phyloP scores from a whole-genome alignment of 1,140 invertebrate genomes.

The Drosophila funebris region DNA sequence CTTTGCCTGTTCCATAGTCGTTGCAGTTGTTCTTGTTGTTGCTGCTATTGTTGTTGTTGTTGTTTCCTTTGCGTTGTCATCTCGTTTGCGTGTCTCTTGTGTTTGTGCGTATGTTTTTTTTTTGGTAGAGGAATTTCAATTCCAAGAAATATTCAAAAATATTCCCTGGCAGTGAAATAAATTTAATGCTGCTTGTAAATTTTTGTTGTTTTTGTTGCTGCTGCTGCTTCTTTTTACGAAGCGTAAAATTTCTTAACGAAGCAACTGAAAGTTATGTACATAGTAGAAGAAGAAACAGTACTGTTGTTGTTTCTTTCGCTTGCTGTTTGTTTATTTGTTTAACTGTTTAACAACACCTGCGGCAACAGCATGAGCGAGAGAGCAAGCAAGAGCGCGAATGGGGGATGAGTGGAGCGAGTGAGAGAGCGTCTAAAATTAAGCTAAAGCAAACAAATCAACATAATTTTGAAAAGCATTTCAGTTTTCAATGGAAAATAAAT shows the following conservation, averaged over 20 bases:
- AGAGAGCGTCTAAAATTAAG: conserved; percentile 68
- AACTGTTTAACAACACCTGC: conserved; percentile 80
- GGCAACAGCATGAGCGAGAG: conserved; percentile 38
- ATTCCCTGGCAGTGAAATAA: conserved; percentile 74
- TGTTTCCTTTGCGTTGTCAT: conserved; percentile 74
- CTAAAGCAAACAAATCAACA: conserved; percentile 70
- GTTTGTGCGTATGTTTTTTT: conserved; percentile 22
- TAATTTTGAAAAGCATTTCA: conserved; percentile 56
- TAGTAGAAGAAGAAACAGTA: conserved; percentile 18
- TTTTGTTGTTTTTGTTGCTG: conserved; percentile 42
- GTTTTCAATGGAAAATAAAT: conserved; percentile 44
- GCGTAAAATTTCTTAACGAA: conserved; percentile 80
- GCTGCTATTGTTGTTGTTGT: conserved; percentile 48
- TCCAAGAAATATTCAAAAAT: conserved; percentile 81
- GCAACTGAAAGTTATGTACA: conserved; percentile 71
- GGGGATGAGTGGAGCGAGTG: background rate
- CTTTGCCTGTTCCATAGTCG: conserved; percentile 34
- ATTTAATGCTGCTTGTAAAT: conserved; percentile 75
- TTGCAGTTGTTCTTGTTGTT: conserved; percentile 36
- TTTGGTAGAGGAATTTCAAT: conserved; percentile 68
- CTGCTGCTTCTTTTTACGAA: conserved; percentile 58
- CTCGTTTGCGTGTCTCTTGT: conserved; percentile 69
- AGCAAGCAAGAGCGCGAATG: background rate
- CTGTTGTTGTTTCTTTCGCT: conserved; percentile 43
- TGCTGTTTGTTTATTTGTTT: conserved; percentile 77